A percentile compares a stretch with the other conserved stretches of the same genome.
Conservation (phyloP, 2,113 vertebrate species). For the Gallinago jamesoni region DNA sequence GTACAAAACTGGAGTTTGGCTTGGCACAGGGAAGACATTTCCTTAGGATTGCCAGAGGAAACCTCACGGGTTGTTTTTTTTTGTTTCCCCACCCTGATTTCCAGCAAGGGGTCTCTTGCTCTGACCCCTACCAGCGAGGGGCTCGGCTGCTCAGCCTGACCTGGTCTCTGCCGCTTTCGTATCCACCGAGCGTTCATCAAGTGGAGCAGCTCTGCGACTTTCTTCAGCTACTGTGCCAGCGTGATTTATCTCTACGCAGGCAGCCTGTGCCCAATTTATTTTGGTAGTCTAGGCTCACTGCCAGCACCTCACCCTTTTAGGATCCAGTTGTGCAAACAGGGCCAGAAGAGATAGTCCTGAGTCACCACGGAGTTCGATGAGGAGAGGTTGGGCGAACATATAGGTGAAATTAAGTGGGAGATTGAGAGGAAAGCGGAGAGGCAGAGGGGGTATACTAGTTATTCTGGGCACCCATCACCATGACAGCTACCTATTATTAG, state of each 20-base stretch:
- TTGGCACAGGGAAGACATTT: background rate
- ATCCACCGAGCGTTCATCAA: background rate
- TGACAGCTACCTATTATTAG: constrained; percentile 28
- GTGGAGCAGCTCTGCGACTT: background rate
- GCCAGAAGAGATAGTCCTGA: background rate
- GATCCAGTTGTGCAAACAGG: background rate
- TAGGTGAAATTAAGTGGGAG: background rate
- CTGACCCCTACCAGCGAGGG: background rate
- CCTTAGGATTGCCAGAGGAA: background rate
- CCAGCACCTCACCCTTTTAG: background rate
- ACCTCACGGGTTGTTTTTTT: background rate
- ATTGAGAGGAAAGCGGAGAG: background rate
- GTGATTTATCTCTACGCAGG: background rate
- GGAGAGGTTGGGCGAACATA: background rate
- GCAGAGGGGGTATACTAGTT: background rate
- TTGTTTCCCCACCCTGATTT: background rate
- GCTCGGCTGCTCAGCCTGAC: background rate
- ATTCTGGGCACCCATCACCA: constrained; percentile 16
- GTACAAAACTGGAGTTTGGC: background rate
- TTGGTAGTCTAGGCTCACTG: accelerated
- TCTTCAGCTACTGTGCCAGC: background rate
- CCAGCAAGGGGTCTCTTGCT: background rate
- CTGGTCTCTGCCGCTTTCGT: background rate
- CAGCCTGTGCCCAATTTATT: background rate
- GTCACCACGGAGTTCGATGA: background rate